Evolutionary conservation across 2,113 vertebrate genomes (phyloP), one percentile per base, ranked within the genome.

Genomic region (Gopherus flavomarginatus): DNA sequence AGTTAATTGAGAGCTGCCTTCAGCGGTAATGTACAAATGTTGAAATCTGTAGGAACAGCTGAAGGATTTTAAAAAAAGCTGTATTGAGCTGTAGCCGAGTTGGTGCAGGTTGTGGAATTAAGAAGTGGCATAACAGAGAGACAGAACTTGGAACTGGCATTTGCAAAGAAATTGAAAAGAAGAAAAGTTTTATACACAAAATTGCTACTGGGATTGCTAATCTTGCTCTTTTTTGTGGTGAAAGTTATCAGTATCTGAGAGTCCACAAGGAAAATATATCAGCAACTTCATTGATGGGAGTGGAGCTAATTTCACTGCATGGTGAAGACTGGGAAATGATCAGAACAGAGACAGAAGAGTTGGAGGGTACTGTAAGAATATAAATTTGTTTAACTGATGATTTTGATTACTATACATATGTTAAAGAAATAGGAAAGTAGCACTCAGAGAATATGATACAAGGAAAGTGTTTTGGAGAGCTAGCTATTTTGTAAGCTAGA

Each of bases 381-480:
- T 29, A 8, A 22, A 44, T 35, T 56, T 87, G 13, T 56, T 2
- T 72, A 81, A 84, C 38, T 49, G 69, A 24, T 17, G 8, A 50
- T 50, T 50, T 52, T n/a, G 69, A 49, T 89, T 95, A 54, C 50
- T 81, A 0, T 75, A 78, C 11, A 87, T 54, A 53, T 86, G 50
- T n/a, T 72, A 13, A 53, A 22, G 57, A 57, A 50, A 62, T 89
- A 26, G 42, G 49, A 31, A 62, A 79, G 88, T 12, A 3, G 62
- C 0, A 0, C 29, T 88, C 52, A 57, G 83, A 17, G 47, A 72
- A 24, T 21, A 9, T 0, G 9, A 72, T 72, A 42, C 59, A 54
- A 72, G 35, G 38, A 93, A 85, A 69, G 56, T 87, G 14, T 57
- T 57, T 0, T 8, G 8, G 42, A 78, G 14, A 56, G 22, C 44